Base-by-base conservation (phyloP, 2,797 vertebrate genomes). In the Pterois miles region DNA sequence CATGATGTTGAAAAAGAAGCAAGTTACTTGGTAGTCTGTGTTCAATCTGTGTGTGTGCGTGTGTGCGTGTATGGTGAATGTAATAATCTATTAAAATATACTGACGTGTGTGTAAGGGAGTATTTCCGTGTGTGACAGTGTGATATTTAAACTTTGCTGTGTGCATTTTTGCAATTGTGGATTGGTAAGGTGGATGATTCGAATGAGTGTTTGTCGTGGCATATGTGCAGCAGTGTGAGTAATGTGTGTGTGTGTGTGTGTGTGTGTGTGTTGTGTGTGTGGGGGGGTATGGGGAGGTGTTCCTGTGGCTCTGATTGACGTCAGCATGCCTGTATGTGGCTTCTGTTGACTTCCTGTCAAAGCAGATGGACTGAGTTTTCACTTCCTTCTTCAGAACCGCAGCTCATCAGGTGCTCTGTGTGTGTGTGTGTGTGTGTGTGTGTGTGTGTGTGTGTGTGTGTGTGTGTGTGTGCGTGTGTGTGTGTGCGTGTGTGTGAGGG, bases 331-430 rank as follows among this genome's bases (percentile, higher is more conserved):
- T 92, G 88, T 91, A 85, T 94, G 95, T 84, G 95, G 93, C 93
- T 95, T 92, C 91, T 95, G 95, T 94, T 95, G 90, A 95, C 95
- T 96, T 96, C 95, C 95, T 95, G 89, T 94, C 80, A 80, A 84
- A 92, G 88, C 95, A 96, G 94, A 95, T 95, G 95, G 94, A 93
- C 90, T 78, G 83, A 92, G 84, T 93, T 92, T 92, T 93, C 87
- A 90, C 95, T 95, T 96, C 95, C 95, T 94, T 68, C 76, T 92
- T 88, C 75, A 77, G 50, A 89, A 92, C 91, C 90, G 23, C 93
- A 92, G 77, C 88, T 91, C 89, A 87, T 94, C 92, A 91, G 93
- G 93, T 94, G 93, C 86, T 83, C 31, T 62, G 65, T n/a, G 74
- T 83, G 29, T 74, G 77, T 84, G 54, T 62, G 75, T 76, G 48